Base-by-base conservation (phyloP, 2,888 invertebrate species). In the Scotopteryx bipunctaria region DNA sequence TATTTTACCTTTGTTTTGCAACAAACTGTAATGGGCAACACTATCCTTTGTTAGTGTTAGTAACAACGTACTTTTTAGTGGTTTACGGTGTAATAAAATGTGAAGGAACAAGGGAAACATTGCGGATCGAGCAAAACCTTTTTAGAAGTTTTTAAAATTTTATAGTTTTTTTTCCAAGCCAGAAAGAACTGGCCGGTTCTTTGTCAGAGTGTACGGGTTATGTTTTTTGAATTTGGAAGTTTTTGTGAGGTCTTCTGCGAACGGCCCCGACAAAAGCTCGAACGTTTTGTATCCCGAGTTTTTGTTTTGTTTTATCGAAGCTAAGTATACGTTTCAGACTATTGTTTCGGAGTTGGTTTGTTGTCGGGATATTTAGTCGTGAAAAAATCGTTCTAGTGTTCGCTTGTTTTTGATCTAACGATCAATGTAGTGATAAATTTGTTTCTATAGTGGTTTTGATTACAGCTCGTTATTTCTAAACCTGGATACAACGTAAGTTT, bases 21-120 rank as follows among this genome's bases (percentile, higher is more conserved):
- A 84, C 73, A 72, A 57, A 70, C 41, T 53, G 63, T 83, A 83
- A 89, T 86, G 79, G 37, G 75, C 73, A 82, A 84, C 86, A 81
- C 79, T 76, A 79, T 82, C 75, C 78, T 75, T 81, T 78, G 81
- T 82, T 71, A 70, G 61, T 65, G 64, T 64, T 71, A 74, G 66
- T 78, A 73, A 77, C 81, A 77, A 83, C 81, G 80, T 76, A 80
- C 82, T 81, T 84, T 86, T 87, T 86, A 83, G 87, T 82, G 89
- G 89, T 89, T 87, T 86, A 89, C 83, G 81, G 75, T 61, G 79
- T 66, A 78, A 87, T 89, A 87, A 88, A 89, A 83, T 74, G 60
- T 75, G 73, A 76, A 71, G 69, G 71, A 74, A 86, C 86, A 86
- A 84, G 77, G 79, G 73, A 72, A 90, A 89, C 86, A 89, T 89